Evolutionary conservation across 1,140 invertebrate genomes (phyloP).

Genomic region (Lasaia peninsularis): DNA sequence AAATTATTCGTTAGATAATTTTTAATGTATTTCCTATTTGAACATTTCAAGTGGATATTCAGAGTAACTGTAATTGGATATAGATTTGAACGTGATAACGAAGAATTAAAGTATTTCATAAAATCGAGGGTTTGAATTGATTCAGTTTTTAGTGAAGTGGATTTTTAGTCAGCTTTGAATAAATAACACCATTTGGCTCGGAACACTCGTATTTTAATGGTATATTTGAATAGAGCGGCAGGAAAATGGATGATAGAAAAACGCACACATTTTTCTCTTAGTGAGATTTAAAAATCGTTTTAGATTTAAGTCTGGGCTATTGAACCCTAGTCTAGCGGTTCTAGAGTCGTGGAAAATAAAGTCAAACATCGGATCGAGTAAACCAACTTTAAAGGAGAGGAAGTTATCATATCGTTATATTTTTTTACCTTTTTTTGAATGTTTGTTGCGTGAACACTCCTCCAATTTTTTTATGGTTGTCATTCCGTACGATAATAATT

Average conservation of each 20-base stretch:
- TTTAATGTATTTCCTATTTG: too few species aligned
- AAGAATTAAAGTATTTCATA: constrained; percentile 1
- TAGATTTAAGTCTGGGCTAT: too few species aligned
- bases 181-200: constrained; percentile 5
- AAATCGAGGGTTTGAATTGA: not conserved
- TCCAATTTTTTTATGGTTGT: too few species aligned
- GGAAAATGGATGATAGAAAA: constrained; percentile 8
- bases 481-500: too few species aligned
- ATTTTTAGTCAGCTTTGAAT: constrained; percentile 9
- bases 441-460: too few species aligned
- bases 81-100: not conserved
- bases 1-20: too few species aligned
- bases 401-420: too few species aligned
- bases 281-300: not conserved
- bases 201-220: constrained; percentile 11
- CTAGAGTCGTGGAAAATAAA: too few species aligned
- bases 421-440: too few species aligned
- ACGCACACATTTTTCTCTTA: not conserved
- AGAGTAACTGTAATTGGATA: not conserved
- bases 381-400: too few species aligned
- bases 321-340: too few species aligned
- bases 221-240: constrained; percentile 4
- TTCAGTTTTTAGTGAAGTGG: constrained; percentile 8
- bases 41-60: not conserved
- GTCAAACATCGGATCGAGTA: too few species aligned